phyloP scores from a whole-genome alignment of 2,797 vertebrate genomes.

The Lepilemur ruficaudatus region DNA sequence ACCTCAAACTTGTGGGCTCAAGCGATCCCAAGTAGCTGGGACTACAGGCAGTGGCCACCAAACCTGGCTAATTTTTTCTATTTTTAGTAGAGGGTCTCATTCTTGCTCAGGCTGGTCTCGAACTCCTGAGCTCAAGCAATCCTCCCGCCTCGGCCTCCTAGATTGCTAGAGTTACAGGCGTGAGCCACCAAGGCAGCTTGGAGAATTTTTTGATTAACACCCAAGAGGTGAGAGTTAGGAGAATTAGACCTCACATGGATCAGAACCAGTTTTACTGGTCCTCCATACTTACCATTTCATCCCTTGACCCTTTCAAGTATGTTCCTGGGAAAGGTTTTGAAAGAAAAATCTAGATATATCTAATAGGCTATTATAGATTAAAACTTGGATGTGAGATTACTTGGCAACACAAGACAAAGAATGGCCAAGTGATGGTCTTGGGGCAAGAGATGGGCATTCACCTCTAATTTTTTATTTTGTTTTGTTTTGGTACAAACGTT shows the following conservation, averaged over 20 bases:
- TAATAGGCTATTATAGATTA: not conserved
- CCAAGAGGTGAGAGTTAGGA: not conserved
- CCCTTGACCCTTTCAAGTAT: not conserved
- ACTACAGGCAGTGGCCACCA: no score
- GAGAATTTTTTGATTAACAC: not conserved
- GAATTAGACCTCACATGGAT: not conserved
- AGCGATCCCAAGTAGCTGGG: no score
- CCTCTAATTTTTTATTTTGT: not conserved
- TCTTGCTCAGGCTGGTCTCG: no score
- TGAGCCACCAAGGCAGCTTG: no score
- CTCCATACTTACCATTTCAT: not conserved
- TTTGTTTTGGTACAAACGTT: not conserved
- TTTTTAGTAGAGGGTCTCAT: no score
- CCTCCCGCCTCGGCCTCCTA: no score
- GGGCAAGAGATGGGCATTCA: not conserved
- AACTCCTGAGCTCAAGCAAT: no score
- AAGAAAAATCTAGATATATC: not conserved
- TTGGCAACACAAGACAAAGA: not conserved
- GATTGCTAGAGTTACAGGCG: no score
- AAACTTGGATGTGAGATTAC: constrained; percentile 24
- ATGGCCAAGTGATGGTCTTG: not conserved
- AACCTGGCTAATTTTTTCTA: no score
- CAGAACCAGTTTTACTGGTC: not conserved
- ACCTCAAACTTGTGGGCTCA: no score
- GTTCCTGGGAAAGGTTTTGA: not conserved